Evolutionary conservation across 2,113 vertebrate species (phyloP).

Genomic region (Takifugu flavidus): DNA sequence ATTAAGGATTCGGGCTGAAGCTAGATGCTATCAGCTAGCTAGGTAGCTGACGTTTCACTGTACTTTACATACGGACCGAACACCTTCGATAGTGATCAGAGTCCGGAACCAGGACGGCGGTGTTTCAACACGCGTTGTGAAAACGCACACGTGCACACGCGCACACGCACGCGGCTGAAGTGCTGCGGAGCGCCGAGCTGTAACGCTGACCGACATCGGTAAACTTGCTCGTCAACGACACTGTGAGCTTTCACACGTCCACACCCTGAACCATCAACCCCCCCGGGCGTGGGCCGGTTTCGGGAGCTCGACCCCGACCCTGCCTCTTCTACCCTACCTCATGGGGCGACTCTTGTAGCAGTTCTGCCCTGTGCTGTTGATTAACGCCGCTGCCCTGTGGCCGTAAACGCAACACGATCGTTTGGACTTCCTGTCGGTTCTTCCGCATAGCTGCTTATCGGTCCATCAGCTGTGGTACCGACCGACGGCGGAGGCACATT

Average conservation of each 20-base stretch:
- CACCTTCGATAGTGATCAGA: too few relatives aligned
- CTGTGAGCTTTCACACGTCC: slow-evolving; percentile 26
- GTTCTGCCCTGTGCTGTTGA: background rate
- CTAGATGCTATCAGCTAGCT: background rate
- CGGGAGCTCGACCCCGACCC: too few relatives aligned
- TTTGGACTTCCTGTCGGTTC: slow-evolving; percentile 55
- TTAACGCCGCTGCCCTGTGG: too few relatives aligned
- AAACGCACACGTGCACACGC: background rate
- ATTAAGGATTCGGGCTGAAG: background rate
- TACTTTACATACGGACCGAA: too few relatives aligned
- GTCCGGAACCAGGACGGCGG: background rate
- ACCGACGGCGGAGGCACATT: background rate
- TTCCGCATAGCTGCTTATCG: slow-evolving; percentile 57
- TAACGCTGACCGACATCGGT: too few relatives aligned
- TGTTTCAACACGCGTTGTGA: background rate
- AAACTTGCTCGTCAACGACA: background rate
- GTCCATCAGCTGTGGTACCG: slow-evolving; percentile 19
- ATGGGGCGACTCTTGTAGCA: background rate
- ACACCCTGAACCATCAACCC: slow-evolving; percentile 4
- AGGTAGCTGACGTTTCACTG: background rate
- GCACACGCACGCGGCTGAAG: background rate
- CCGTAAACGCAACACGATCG: background rate
- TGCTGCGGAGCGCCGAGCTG: background rate
- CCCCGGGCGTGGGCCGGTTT: background rate
- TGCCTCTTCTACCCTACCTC: too few relatives aligned